A percentile compares a stretch with the other conserved stretches of the same genome.
Evolutionary conservation across 2,888 invertebrate species (phyloP).

Genomic region (Temnothorax rugatulus): DNA sequence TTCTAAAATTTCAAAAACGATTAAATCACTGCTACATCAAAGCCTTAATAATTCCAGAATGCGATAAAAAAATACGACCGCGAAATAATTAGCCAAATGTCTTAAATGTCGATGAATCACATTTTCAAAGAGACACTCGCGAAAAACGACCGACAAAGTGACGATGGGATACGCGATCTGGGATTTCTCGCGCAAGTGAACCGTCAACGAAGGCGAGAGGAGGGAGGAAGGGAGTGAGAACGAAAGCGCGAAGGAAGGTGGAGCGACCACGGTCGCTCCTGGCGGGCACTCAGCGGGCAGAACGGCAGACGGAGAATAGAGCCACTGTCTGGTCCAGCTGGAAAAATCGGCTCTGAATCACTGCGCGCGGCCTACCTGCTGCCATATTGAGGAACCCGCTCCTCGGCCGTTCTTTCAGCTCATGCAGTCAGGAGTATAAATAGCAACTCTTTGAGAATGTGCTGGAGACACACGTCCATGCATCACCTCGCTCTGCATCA

Average conservation of each 20-base stretch:
- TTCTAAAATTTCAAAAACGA: neutral
- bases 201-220: slow-evolving; percentile 60
- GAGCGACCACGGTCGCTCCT: slow-evolving; percentile 43
- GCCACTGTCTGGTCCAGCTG: slow-evolving; percentile 78
- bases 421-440: slow-evolving; percentile 81
- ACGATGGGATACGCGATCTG: slow-evolving; percentile 77
- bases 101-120: neutral
- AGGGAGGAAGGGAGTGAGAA: slow-evolving; percentile 52
- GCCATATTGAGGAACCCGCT: slow-evolving; percentile 84
- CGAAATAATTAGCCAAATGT: neutral
- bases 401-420: slow-evolving; percentile 72
- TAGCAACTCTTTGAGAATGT: slow-evolving; percentile 77
- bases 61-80: neutral
- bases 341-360: slow-evolving; percentile 83
- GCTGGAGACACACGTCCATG: slow-evolving; percentile 71
- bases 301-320: slow-evolving; percentile 73
- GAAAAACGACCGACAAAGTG: slow-evolving; percentile 74
- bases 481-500: slow-evolving; percentile 69
- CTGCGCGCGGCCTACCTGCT: slow-evolving; percentile 82
- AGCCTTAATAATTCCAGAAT: neutral
- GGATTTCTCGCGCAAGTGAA: slow-evolving; percentile 66
- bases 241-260: slow-evolving; percentile 46
- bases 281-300: slow-evolving; percentile 54
- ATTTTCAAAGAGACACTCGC: slow-evolving; percentile 57
- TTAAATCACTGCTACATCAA: neutral